Conservation (phyloP, 2,888 invertebrate genomes). For the Tenthredo livida region DNA sequence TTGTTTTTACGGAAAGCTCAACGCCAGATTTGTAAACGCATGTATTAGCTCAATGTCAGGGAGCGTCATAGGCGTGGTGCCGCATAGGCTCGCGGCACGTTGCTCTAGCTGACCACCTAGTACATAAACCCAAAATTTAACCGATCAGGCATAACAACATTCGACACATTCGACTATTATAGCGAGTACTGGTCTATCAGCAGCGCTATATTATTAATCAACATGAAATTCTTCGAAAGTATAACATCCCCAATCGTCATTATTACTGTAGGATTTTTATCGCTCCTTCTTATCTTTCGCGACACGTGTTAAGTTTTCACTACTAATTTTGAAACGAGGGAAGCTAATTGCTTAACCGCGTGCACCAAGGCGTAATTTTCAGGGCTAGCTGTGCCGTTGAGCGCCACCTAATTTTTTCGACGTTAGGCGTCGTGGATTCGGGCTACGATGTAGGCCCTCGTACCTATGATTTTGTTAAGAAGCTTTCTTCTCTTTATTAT, state of each 20-base stretch:
- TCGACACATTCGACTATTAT: constrained; percentile 48
- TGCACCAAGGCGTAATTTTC: too few species aligned
- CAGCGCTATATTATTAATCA: constrained; percentile 50
- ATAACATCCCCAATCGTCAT: neutral
- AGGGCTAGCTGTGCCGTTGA: too few species aligned
- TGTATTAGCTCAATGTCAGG: constrained; percentile 48
- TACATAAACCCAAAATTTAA: constrained; percentile 47
- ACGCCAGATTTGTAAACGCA: constrained; percentile 36
- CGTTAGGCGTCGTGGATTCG: too few species aligned
- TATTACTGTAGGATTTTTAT: neutral
- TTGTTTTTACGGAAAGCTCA: constrained; percentile 52
- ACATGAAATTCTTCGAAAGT: constrained; percentile 51
- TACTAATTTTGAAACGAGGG: too few species aligned
- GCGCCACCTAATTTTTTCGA: too few species aligned
- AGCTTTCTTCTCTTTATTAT: too few species aligned
- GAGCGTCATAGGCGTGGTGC: constrained; percentile 54
- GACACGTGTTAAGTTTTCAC: too few species aligned
- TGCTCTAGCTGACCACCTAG: constrained; percentile 6
- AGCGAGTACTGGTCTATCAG: constrained; percentile 51
- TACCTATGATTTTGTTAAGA: too few species aligned
- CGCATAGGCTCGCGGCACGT: constrained; percentile 11
- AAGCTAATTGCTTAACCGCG: too few species aligned
- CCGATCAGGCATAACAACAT: constrained; percentile 9
- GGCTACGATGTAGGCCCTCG: too few species aligned
- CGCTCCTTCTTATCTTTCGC: neutral